phyloP scores from a whole-genome alignment of 2,797 vertebrate species.

The Lacerta viridis region DNA sequence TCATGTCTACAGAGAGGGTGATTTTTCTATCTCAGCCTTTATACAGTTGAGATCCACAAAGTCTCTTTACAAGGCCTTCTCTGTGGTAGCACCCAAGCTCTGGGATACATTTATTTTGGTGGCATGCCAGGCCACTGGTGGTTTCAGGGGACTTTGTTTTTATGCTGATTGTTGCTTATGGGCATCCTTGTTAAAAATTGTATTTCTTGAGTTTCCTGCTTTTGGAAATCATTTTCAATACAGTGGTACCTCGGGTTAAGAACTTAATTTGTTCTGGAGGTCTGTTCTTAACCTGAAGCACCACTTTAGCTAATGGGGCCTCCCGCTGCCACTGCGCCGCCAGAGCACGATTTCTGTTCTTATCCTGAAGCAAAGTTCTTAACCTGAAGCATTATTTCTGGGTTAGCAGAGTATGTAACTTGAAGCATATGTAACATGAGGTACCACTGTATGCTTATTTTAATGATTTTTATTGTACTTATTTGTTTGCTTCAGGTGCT shows the following conservation, averaged over 20 bases:
- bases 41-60: background rate
- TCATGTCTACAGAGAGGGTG: background rate
- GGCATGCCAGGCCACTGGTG: background rate
- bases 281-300: no score
- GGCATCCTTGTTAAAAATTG: background rate
- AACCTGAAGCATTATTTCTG: no score
- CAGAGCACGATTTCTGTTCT: no score
- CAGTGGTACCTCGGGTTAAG: no score
- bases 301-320: no score
- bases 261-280: no score
- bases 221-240: background rate
- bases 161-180: background rate
- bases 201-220: conserved; percentile 7
- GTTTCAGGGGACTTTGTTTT: no score
- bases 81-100: background rate
- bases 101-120: background rate
- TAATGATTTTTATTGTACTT: background rate
- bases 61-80: background rate
- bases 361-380: no score
- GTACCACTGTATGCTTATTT: background rate
- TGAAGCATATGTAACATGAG: no score
- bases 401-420: no score
- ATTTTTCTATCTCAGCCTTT: background rate
- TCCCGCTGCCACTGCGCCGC: no score
- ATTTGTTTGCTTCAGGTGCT: background rate